A percentile compares a stretch with the other conserved stretches of the same genome.
phyloP scores from a whole-genome alignment of 2,888 invertebrate genomes.

The Nephrocerus scutellatus region DNA sequence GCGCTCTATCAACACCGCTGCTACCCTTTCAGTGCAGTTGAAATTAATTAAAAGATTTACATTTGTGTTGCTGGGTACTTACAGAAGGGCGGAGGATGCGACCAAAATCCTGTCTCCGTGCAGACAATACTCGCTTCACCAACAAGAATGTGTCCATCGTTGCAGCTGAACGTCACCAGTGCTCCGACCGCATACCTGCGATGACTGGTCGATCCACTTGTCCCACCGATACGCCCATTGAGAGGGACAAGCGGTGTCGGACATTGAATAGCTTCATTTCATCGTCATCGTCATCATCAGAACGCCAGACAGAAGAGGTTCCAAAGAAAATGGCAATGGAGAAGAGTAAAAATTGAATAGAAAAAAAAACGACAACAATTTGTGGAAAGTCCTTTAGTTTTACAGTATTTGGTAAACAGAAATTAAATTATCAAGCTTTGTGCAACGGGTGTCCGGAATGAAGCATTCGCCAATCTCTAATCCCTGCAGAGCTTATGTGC shows the following conservation, averaged over 20 bases:
- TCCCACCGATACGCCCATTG: conserved; percentile 56
- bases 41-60: no score
- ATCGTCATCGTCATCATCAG: conserved; percentile 1
- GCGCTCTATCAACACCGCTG: no score
- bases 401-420: no score
- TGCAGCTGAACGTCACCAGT: conserved; percentile 70
- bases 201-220: conserved; percentile 44
- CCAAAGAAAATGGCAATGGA: conserved; percentile 15
- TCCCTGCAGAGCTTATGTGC: no score
- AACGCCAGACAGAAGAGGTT: conserved; percentile 7
- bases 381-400: not conserved
- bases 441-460: no score
- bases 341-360: conserved; percentile 3
- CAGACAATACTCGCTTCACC: conserved; percentile 80
- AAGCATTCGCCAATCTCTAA: no score
- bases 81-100: conserved; percentile 79
- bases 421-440: no score
- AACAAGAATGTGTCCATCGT: conserved; percentile 54
- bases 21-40: no score
- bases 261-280: conserved; percentile 67
- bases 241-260: conserved; percentile 66
- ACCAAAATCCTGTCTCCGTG: conserved; percentile 83
- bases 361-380: not conserved
- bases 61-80: conserved; percentile 43
- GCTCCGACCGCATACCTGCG: conserved; percentile 72